Evolutionary conservation across 2,888 invertebrate genomes (phyloP), one percentile per base, ranked within the genome.

Genomic region (Mythimna impura): DNA sequence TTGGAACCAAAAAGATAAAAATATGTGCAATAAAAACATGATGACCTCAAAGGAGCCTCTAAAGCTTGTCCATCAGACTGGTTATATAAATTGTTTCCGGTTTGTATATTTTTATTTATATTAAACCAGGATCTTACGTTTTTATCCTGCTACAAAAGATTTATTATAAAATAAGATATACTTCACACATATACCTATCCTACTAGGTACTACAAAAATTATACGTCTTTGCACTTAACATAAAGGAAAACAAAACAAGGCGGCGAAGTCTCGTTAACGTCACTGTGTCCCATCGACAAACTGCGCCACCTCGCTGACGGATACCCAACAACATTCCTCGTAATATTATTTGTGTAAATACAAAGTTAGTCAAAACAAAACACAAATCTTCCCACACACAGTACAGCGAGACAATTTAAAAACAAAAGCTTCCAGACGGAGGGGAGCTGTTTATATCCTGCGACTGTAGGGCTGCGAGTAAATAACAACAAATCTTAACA

Each of bases 401-500:
- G 25, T 43, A 36, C 43, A 70, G 60, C 52, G 17, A 66, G 36
- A 68, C 69, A 61, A 55, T 66, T 67, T 74, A 68, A 83, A 82
- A 74, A 79, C 74, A 83, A 71, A 81, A 60, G 58, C 70, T 68
- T 17, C 65, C 75, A 81, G 83, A 81, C 83, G 34, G 79, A 70
- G 66, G 69, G 73, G 55, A 47, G 62, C 57, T 66, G 57, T 80
- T 80, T 67, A 75, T 72, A 63, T 70, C 67, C 68, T 54, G 62
- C 58, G 55, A 58, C 66, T 60, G 55, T 47, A 60, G 47, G 20
- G 25, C 55, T 25, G 64, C 58, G 64, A 69, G 79, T 84, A 76
- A 82, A 83, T 84, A 84, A 82, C 76, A 74, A 84, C 79, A 82
- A 84, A 84, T 79, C 82, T 82, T 82, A 68, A 40, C 61, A 57